Evolutionary conservation across 2,888 invertebrate genomes (phyloP), one percentile per base, ranked within the genome.

Genomic region (Stenodera caucasica): DNA sequence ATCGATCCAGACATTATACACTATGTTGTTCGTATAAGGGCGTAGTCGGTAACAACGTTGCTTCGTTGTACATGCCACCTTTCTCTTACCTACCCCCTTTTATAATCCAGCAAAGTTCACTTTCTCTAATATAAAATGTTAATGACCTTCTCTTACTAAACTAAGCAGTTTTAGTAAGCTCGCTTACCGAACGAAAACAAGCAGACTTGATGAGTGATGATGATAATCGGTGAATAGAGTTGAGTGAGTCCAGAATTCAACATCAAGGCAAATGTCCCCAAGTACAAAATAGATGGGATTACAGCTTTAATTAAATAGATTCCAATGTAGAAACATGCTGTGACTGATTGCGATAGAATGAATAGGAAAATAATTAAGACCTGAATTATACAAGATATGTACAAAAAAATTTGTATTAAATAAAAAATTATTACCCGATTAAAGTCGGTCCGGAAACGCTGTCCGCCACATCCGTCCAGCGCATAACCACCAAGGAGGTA

Each of bases 401-500:
- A n/a, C n/a, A n/a, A n/a, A n/a, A n/a, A n/a, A n/a, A n/a, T n/a
- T n/a, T n/a, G n/a, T n/a, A n/a, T n/a, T n/a, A n/a, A n/a, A n/a
- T n/a, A n/a, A n/a, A 37, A 4, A 7, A 21, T 23, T 21, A 45
- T 45, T 45, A 23, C 23, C 21, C 21, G 45, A 23, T 45, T 23
- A 23, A 45, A 53, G 53, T 55, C 50, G 52, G 51, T 35, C 53
- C 63, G 63, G 63, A 63, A 57, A 63, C 23, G 60, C 5, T 55
- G 53, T 45, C 40, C 21, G 54, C 59, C 59, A 63, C 60, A 63
- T 63, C 63, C 63, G 63, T 40, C 14, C 40, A 59, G 45, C 14
- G 7, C 18, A 40, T 35, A n/a, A 23, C 45, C 45, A 45, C 21
- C 37, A 50, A 55, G 57, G 49, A 63, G 45, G 40, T 62, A 62